Conservation (phyloP, 1,140 invertebrate genomes). For the Megalonaias nervosa region DNA sequence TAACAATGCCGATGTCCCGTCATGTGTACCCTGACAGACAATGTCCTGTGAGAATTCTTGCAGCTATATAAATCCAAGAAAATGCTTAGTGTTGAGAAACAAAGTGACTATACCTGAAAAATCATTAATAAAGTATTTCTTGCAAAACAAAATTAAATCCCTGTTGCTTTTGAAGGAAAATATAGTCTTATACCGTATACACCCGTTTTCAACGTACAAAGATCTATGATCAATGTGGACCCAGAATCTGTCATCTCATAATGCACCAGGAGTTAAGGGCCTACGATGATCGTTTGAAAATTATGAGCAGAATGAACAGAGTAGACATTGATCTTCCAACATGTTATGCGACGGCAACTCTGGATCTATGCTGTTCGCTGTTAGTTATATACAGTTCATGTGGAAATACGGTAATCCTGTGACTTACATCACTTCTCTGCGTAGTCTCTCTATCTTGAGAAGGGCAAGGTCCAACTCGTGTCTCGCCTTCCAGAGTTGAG, state of each 20-base stretch:
- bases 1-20: no score
- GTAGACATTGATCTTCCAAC: not conserved
- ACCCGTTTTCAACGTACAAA: no score
- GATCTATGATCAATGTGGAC: not conserved
- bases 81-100: no score
- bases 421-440: constrained; percentile 75
- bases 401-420: not conserved
- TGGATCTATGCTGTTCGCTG: not conserved
- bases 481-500: constrained; percentile 86
- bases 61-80: no score
- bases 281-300: not conserved
- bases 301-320: not conserved
- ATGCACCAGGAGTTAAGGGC: not conserved
- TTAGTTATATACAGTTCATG: not conserved
- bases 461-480: constrained; percentile 90
- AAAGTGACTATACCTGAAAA: no score
- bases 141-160: no score
- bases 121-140: no score
- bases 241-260: not conserved
- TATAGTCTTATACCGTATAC: no score
- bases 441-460: constrained; percentile 85
- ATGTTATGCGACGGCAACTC: not conserved
- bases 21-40: no score
- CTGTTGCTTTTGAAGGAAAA: no score
- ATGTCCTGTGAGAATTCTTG: no score